Percentiles rank a stretch among this genome's conserved stretches.
Evolutionary conservation across 2,888 invertebrate genomes (phyloP).

Genomic region (Drosophila lutescens): DNA sequence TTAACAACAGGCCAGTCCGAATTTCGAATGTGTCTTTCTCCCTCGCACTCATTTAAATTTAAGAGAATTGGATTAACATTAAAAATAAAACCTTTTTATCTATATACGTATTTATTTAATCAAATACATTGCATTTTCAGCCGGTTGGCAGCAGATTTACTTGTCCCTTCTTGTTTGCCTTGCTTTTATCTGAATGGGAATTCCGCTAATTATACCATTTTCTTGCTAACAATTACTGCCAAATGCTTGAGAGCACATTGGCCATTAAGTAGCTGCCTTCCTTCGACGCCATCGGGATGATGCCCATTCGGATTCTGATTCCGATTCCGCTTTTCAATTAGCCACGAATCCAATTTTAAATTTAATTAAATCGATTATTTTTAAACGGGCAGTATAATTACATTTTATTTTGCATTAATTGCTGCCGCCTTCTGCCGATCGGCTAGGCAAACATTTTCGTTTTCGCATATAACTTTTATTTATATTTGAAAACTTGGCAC

Average conservation of each 20-base stretch:
- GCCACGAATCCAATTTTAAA: slow-evolving; percentile 41
- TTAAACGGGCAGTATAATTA: slow-evolving; percentile 66
- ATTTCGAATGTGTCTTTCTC: no score
- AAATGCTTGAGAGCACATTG: slow-evolving; percentile 71
- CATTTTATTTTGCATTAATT: slow-evolving; percentile 67
- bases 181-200: slow-evolving; percentile 37
- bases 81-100: no score
- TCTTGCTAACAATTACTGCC: slow-evolving; percentile 73
- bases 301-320: background rate
- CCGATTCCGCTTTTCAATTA: slow-evolving; percentile 23
- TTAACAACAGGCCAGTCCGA: no score
- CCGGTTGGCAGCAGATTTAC: background rate
- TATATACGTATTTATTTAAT: no score
- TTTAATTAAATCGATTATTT: slow-evolving; percentile 70
- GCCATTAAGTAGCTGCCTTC: slow-evolving; percentile 61
- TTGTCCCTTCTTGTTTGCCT: slow-evolving; percentile 18
- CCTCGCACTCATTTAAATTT: no score
- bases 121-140: no score
- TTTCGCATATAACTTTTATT: slow-evolving; percentile 76
- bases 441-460: slow-evolving; percentile 7
- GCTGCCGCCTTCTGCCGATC: slow-evolving; percentile 30
- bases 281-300: slow-evolving; percentile 11
- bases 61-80: no score
- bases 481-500: slow-evolving; percentile 81
- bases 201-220: slow-evolving; percentile 68